A percentile compares a stretch with the other conserved stretches of the same genome.
phyloP scores from a whole-genome alignment of 2,113 vertebrate species.

The Eleginops maclovinus region DNA sequence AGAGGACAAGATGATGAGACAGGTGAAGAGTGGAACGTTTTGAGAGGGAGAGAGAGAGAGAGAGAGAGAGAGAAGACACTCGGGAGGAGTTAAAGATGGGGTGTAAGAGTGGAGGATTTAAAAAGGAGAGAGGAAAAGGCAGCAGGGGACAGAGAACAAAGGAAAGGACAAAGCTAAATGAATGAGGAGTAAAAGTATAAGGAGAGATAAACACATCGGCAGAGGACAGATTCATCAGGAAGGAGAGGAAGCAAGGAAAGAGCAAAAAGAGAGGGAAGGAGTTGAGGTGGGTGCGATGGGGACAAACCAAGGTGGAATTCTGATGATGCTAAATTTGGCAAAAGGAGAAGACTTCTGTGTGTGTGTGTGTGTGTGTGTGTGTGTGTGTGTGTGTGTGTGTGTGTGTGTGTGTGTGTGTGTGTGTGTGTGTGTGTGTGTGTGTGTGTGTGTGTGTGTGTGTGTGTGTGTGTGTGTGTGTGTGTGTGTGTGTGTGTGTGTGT shows the following conservation, averaged over 20 bases:
- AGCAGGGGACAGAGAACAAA: background rate
- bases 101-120: background rate
- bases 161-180: conserved; percentile 27
- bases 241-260: conserved; percentile 55
- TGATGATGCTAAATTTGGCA: conserved; percentile 91
- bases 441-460: conserved; percentile 45
- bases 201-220: conserved; percentile 43
- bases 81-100: background rate
- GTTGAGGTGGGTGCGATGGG: conserved; percentile 62
- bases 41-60: background rate
- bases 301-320: conserved; percentile 88
- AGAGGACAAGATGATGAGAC: conserved; percentile 1
- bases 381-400: conserved; percentile 46
- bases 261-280: conserved; percentile 43
- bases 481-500: conserved; percentile 57
- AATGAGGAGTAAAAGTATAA: conserved; percentile 25
- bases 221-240: conserved; percentile 62
- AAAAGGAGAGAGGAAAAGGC: background rate
- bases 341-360: conserved; percentile 83
- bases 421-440: conserved; percentile 48
- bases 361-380: conserved; percentile 56
- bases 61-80: background rate
- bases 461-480: conserved; percentile 42
- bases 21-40: background rate
- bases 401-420: conserved; percentile 42